Evolutionary conservation across 2,797 vertebrate genomes (phyloP).

Genomic region (Esox masquinongy): DNA sequence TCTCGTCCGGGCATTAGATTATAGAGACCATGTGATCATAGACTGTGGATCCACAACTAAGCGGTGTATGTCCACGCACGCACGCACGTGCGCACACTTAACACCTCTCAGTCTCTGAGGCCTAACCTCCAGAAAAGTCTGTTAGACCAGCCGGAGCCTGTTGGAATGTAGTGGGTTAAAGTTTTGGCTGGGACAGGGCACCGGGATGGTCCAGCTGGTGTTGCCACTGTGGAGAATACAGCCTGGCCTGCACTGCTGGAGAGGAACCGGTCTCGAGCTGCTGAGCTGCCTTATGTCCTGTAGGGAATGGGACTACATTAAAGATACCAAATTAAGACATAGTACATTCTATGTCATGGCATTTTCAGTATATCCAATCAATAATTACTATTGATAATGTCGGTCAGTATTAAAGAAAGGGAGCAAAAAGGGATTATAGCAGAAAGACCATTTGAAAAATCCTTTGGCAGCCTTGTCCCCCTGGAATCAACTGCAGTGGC

Average conservation of each 20-base stretch:
- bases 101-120: not conserved
- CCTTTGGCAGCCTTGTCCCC: too few species aligned
- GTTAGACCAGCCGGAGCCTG: constrained; percentile 35
- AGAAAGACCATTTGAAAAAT: too few species aligned
- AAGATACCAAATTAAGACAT: constrained; percentile 23
- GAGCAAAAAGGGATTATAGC: too few species aligned
- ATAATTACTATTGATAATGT: too few species aligned
- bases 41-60: constrained; percentile 33
- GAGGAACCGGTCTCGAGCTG: constrained; percentile 54
- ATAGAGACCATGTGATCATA: constrained; percentile 33
- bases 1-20: constrained; percentile 36
- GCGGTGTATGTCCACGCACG: constrained; percentile 17
- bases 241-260: constrained; percentile 44
- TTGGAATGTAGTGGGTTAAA: constrained; percentile 9
- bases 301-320: constrained; percentile 35
- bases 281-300: constrained; percentile 58
- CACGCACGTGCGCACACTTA: not conserved
- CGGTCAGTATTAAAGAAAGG: too few species aligned
- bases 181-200: constrained; percentile 49
- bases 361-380: too few species aligned
- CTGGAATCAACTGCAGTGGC: not conserved
- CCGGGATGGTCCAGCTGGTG: constrained; percentile 67
- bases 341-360: not conserved
- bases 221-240: constrained; percentile 52
- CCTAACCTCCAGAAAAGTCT: constrained; percentile 28